These are phyloP conservation scores for Rafetus swinhoei DNA, from an alignment of 2,113 vertebrate species.

Conservation along the genomic window DNA sequence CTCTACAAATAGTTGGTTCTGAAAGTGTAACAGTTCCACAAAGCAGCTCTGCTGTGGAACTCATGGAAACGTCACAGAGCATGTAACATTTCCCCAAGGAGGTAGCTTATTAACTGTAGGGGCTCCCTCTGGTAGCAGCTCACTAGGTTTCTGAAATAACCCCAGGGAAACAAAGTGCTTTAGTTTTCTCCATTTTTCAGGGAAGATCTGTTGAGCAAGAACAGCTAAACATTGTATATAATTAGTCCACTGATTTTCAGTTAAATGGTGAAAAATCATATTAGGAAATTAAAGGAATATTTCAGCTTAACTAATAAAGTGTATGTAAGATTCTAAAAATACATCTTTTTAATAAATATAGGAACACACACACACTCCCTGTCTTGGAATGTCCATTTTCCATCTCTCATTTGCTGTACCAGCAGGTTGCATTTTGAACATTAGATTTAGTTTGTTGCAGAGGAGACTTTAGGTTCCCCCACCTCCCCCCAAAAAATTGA, in stretches of 20 bases:
- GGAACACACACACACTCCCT: background rate
- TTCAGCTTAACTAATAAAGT: background rate
- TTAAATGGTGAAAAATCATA: background rate
- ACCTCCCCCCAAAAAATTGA: background rate
- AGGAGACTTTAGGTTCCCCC: background rate
- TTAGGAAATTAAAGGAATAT: background rate
- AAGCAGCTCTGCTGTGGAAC: background rate
- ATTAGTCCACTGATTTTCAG: background rate
- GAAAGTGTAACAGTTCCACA: background rate
- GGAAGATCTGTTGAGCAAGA: conserved; percentile 8
- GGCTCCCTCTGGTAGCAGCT: background rate
- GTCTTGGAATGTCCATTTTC: background rate
- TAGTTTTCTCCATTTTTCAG: background rate
- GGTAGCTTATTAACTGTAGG: conserved; percentile 1
- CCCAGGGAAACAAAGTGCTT: background rate
- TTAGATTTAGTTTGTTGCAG: background rate
- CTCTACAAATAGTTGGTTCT: background rate
- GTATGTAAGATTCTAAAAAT: background rate
- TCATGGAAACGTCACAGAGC: background rate
- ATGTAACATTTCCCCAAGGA: background rate
- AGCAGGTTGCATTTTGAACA: background rate
- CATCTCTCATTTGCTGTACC: background rate
- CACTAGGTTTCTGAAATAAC: conserved; percentile 11
- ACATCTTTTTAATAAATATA: background rate
- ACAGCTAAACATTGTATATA: background rate